Conservation (phyloP, 2,113 vertebrate species). For the Myanophis thanlyinensis region DNA sequence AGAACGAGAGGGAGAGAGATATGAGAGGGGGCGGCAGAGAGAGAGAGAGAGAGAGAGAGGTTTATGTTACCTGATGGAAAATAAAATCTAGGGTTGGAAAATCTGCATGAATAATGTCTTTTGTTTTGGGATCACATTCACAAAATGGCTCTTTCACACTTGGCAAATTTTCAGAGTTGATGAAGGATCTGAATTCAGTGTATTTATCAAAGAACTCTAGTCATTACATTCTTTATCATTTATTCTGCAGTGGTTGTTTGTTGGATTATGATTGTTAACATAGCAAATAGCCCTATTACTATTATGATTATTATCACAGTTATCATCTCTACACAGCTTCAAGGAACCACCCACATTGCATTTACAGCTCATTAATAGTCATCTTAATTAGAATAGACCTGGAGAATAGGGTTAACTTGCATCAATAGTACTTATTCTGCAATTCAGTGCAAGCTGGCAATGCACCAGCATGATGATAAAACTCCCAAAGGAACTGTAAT, state of each 20-base stretch:
- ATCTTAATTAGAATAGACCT: constrained; percentile 18
- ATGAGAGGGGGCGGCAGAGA: no score
- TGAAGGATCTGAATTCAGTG: not conserved
- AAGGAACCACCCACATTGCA: not conserved
- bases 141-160: not conserved
- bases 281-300: not conserved
- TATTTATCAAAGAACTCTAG: not conserved
- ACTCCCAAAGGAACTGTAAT: constrained; percentile 63
- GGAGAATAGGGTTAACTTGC: constrained; percentile 6
- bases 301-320: not conserved
- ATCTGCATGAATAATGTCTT: not conserved
- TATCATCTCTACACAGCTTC: constrained; percentile 6
- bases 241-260: not conserved
- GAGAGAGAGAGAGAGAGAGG: not conserved
- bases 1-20: not conserved
- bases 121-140: not conserved
- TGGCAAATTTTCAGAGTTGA: not conserved
- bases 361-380: not conserved
- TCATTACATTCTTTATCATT: not conserved
- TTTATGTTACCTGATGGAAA: not conserved
- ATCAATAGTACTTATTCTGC: constrained; percentile 38
- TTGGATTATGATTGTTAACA: not conserved
- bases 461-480: constrained; percentile 55
- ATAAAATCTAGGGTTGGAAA: not conserved
- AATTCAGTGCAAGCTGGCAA: constrained; percentile 59